Base-by-base conservation (phyloP, 2,797 vertebrate species). In the Cirrhinus mrigala region DNA sequence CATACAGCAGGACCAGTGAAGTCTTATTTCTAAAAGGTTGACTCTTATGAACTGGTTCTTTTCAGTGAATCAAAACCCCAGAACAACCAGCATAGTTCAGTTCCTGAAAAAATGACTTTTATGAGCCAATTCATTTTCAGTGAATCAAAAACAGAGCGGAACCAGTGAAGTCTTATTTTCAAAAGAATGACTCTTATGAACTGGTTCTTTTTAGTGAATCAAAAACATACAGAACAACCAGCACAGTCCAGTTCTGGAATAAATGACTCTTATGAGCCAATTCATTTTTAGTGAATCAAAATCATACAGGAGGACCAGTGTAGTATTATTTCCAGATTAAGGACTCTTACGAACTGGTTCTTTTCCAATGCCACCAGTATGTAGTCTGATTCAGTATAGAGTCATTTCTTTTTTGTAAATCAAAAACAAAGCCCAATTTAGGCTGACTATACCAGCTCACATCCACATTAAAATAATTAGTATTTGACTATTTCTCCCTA, bases 381-480 rank as follows among this genome's bases (percentile, higher is more conserved):
- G 4, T 0, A 74, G 16, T 74, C 46, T 6, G 16, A 75, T 75
- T 52, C 18, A 33, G 11, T 10, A 75, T 40, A 56, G 2, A 0
- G 12, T n/a, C 52, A 40, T n/a, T 37, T 9, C 1, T 9, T 76
- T 76, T 37, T 15, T 40, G 3, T 76, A 18, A 56, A 76, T 22
- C 3, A 58, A 56, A 56, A 76, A 37, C 74, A 22, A 54, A 33
- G 27, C 50, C 8, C 15, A 12, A 18, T 81, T 70, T 14, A 58
- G 15, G 9, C 52, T 1, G 0, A 27, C 5, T 20, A 33, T 1
- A 48, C 16, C 9, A 33, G 46, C 37, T 16, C 0, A 56, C 27
- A 6, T 77, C 29, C 20, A 52, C 46, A 54, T 29, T 60, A 46
- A 73, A 74, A 50, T 80, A 60, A 83, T 54, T 1, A 77, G 22